Evolutionary conservation across 2,113 vertebrate genomes (phyloP), one percentile per base, ranked within the genome.

Genomic region (Melanocharis versteri): DNA sequence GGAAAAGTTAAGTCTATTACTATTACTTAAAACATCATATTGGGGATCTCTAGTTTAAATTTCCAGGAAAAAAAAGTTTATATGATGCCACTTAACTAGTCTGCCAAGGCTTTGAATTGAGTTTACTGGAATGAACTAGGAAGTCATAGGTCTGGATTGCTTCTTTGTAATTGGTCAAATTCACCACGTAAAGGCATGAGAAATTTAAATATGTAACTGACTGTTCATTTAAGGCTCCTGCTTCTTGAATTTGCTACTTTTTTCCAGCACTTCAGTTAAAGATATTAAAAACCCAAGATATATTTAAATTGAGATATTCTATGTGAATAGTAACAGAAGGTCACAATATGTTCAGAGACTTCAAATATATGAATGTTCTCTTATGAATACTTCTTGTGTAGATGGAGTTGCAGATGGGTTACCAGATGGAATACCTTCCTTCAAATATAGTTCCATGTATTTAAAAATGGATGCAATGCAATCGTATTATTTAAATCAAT

Each of bases 311-410:
- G 88, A 94, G 75, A 77, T 80, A 85, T 81, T 93, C 83, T 62
- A 77, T 86, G 86, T 94, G 95, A 96, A 75, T 93, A 96, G 95
- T 92, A 95, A 93, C 93, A 96, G 92, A 97, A 97, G 96, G 94
- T 97, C 96, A 95, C 95, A 95, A 94, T 96, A 96, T 96, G 95
- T 94, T 96, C 90, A 71, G 71, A 95, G 85, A 88, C 80, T 94
- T 96, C 88, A 94, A 90, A 93, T 93, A 86, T 56, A 90, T 88
- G 93, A 93, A 96, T 97, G 95, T 96, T 96, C 94, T 95, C 94
- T 97, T 97, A 90, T 83, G 90, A 93, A 80, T 93, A 68, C 50
- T 87, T 80, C 84, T 95, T 88, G 28, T 85, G 31, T 83, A 94
- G 90, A 88, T 88, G 39, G 78, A 94, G 85, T 78, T 92, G 88